Evolutionary conservation across 2,113 vertebrate species (phyloP), one percentile per base, ranked within the genome.

Genomic region (Apodemus sylvaticus): DNA sequence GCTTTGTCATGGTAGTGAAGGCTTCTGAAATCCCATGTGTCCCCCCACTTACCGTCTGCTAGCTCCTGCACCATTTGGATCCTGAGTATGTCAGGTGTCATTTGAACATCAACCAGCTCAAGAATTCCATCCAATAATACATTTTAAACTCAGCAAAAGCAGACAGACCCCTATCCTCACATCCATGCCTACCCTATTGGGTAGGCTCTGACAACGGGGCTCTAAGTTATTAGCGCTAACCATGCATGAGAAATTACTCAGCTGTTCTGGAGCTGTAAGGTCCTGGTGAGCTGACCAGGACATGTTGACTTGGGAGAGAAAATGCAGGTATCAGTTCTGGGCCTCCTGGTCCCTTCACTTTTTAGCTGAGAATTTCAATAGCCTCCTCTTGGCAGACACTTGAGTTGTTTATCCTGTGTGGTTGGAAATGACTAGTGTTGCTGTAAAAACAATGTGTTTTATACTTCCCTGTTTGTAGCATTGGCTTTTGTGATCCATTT

Each of bases 1-100:
- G 98, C 99, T 99, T 99, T 99, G 99, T 99, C 97, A 98, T 89
- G 29, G 91, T 97, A 95, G 96, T 98, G 98, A 98, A 98, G 98
- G 97, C 98, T 97, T 98, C 98, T 99, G 99, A 99, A 99, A 99
- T 97, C 73, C 98, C 98, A 98, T 99, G 96, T 97, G 98, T 98
- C 94, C 95, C 93, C 96, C 97, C 77, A 98, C 99, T 99, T 98
- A 98, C 98, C 99, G 99, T 99, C 99, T 98, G 97, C 64, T 34
- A 95, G 92, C 98, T 98, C 98, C 98, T 96, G 97, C 98, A 98
- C 98, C 96, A 92, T 98, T 98, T 98, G 98, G 98, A 98, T 98
- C 96, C 98, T 97, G 98, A 98, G 97, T 98, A 97, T 97, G 98
- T 98, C 96, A 98, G 98, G 98, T 98, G 98, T 99, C 98, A 99